These are phyloP conservation scores for Phyllopteryx taeniolatus DNA, from an alignment of 2,113 vertebrate species.

Conservation along the genomic window DNA sequence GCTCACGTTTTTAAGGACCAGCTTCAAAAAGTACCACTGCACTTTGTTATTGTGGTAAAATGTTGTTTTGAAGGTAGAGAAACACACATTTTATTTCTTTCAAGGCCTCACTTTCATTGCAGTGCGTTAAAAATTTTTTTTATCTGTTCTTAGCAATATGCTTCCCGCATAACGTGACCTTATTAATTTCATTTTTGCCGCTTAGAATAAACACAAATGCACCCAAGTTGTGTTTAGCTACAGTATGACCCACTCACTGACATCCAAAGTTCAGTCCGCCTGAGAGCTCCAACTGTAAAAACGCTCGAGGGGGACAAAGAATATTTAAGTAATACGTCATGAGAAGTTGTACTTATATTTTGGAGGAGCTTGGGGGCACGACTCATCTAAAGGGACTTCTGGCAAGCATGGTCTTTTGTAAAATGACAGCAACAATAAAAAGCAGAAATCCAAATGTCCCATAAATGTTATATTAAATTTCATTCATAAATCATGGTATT, in stretches of 20 bases:
- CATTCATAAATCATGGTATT: slow-evolving; percentile 18
- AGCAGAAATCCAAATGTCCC: slow-evolving; percentile 25
- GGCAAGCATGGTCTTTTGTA: slow-evolving; percentile 31
- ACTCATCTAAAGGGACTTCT: slow-evolving; percentile 27
- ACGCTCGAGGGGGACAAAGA: slow-evolving; percentile 46
- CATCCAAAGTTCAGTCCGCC: slow-evolving; percentile 35
- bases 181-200: not conserved
- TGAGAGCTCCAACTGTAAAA: slow-evolving; percentile 46
- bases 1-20: slow-evolving; percentile 23
- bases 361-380: slow-evolving; percentile 40
- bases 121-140: not conserved
- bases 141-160: not conserved
- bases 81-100: slow-evolving; percentile 19
- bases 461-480: slow-evolving; percentile 32
- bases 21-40: slow-evolving; percentile 14
- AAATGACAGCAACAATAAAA: slow-evolving; percentile 36
- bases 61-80: slow-evolving; percentile 6
- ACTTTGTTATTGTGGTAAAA: slow-evolving; percentile 21
- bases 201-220: not conserved
- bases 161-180: not conserved
- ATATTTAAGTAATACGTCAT: slow-evolving; percentile 52
- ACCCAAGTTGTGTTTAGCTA: slow-evolving; percentile 30
- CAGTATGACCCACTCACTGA: slow-evolving; percentile 40
- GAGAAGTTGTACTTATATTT: slow-evolving; percentile 49
- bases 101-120: slow-evolving; percentile 20